Base-by-base conservation (phyloP, 2,888 invertebrate species). In the Lithodes maja region DNA sequence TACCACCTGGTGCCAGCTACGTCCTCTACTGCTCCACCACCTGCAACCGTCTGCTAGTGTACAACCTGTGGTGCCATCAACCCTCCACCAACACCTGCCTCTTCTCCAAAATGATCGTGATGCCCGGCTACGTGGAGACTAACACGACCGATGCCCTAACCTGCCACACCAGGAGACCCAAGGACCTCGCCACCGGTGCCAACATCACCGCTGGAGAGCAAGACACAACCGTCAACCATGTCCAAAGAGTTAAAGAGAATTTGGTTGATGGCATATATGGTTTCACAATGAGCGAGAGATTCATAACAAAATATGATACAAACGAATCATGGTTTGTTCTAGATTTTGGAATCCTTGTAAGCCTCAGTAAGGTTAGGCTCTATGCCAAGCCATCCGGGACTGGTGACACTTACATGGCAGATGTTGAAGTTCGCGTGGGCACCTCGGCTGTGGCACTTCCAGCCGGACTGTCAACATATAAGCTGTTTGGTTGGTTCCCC, bases 371-470 rank as follows among this genome's bases (percentile, higher is more conserved):
- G 52, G 53, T 78, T 3, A 1, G 49, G 7, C 78, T 78, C 2
- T 33, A 33, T 33, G 33, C 33, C 33, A 33, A 33, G 33, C 33
- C 33, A 33, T 33, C 33, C 33, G 53, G n/a, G 2, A 52, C 3
- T 9, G 50, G n/a, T 52, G 2, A 0, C 2, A 7, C 1, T 12
- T n/a, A 12, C 74, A 12, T 3, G 15, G 9, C 53, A 12, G 78
- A 78, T 15, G 12, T 78, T 7, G 78, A 78, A 53, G 78, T 78
- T 3, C 52, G 78, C n/a, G 78, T 78, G 52, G 78, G 78, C 3
- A 49, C 50, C 3, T 78, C 78, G 1, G 53, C 78, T 53, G 78
- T 78, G 52, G 15, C 5, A 53, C 0, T 53, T 78, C 53, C 53
- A 2, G 53, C 49, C 1, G 78, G 52, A n/a, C 2, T 78, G 52